Evolutionary conservation across 2,113 vertebrate species (phyloP).

Genomic region (Phyllopteryx taeniolatus): DNA sequence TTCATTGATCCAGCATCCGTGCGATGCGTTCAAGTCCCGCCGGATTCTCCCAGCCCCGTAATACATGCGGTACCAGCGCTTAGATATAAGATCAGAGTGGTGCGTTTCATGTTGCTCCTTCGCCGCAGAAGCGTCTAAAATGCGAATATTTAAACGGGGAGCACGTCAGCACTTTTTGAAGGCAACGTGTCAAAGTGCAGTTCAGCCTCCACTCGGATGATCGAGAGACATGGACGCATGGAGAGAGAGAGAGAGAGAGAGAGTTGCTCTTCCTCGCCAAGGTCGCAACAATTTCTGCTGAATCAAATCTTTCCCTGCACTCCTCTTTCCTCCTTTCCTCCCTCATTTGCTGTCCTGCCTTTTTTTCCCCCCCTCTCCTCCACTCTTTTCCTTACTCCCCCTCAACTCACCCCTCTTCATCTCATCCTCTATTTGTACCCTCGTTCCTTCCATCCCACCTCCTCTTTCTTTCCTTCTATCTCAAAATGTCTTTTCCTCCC

Average conservation of each 20-base stretch:
- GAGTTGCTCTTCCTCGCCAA: slow-evolving; percentile 57
- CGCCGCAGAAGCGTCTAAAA: not conserved
- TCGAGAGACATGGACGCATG: no score
- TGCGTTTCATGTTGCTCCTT: not conserved
- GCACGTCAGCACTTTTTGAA: not conserved
- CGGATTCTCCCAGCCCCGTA: not conserved
- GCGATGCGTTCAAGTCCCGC: slow-evolving; percentile 25
- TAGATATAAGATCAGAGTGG: not conserved
- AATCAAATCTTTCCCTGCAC: slow-evolving; percentile 57
- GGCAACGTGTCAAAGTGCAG: slow-evolving; percentile 7
- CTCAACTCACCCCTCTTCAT: no score
- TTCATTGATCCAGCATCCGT: slow-evolving; percentile 47
- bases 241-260: not conserved
- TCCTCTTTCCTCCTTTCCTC: not conserved
- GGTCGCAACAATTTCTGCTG: slow-evolving; percentile 72
- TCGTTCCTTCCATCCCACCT: not conserved
- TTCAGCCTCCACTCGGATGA: slow-evolving; percentile 6
- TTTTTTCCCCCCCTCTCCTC: slow-evolving; percentile 24
- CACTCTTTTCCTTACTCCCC: not conserved
- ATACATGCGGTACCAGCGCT: not conserved
- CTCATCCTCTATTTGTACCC: not conserved
- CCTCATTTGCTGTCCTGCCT: not conserved
- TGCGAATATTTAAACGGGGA: not conserved
- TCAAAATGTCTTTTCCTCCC: not conserved
- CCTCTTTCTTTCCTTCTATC: no score